These are phyloP conservation scores for Tholera decimalis DNA, from an alignment of 2,888 invertebrate species.

Conservation along the genomic window DNA sequence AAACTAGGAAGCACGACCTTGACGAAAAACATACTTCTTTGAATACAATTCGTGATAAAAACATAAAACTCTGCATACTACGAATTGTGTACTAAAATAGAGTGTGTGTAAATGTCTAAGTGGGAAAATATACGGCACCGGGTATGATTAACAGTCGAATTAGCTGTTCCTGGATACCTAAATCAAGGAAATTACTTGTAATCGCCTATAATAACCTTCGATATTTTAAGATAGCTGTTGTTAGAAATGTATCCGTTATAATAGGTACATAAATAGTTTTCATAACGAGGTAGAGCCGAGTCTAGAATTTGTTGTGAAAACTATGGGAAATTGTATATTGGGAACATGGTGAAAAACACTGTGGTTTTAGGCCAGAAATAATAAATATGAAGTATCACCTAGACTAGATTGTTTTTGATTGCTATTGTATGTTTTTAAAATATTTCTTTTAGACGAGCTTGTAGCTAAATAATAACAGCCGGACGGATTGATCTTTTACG, in stretches of 20 bases:
- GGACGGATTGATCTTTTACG: no score
- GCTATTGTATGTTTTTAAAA: neutral
- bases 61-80: conserved; percentile 13
- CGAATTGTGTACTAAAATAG: neutral
- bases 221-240: neutral
- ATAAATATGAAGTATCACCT: neutral
- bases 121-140: neutral
- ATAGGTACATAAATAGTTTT: conserved; percentile 5
- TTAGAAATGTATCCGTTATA: conserved; percentile 6
- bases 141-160: conserved; percentile 2
- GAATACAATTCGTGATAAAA: conserved; percentile 32
- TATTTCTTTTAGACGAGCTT: neutral
- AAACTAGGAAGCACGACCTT: conserved; percentile 44
- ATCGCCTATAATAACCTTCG: neutral
- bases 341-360: neutral
- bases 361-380: neutral
- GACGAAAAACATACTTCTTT: conserved; percentile 31
- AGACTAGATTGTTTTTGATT: neutral
- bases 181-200: conserved; percentile 8
- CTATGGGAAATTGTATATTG: neutral
- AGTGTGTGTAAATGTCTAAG: neutral
- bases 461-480: no score
- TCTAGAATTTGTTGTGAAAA: neutral
- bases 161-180: conserved; percentile 14
- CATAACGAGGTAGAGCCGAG: neutral